Percentiles rank a stretch among this genome's conserved stretches.
Conservation (phyloP, 2,888 invertebrate species). For the Chaetogeoica ovagalla region DNA sequence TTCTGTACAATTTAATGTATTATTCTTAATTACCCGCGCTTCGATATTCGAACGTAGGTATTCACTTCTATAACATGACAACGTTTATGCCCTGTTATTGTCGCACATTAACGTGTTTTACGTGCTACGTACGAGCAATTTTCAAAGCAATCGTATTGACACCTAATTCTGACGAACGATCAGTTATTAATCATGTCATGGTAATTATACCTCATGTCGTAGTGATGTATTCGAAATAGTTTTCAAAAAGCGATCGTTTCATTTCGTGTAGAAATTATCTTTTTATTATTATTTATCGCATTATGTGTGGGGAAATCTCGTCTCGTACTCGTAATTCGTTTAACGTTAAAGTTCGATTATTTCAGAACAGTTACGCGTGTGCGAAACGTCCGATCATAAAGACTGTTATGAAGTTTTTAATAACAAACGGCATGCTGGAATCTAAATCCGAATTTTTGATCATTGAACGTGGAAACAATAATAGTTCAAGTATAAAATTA, state of each 20-base stretch:
- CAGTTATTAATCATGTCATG: conserved; percentile 21
- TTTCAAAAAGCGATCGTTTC: background rate
- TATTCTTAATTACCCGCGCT: too few species aligned
- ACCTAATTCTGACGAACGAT: conserved; percentile 12
- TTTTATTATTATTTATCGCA: too few species aligned
- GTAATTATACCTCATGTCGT: background rate
- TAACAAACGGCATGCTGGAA: conserved; percentile 17
- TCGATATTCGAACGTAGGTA: background rate
- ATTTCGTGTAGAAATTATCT: background rate
- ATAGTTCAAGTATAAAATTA: conserved; percentile 21
- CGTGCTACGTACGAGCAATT: conserved; percentile 19
- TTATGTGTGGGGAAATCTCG: background rate
- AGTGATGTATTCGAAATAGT: background rate
- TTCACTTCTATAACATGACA: background rate
- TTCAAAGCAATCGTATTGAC: conserved; percentile 13
- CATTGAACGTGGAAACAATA: background rate
- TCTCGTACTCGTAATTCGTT: background rate
- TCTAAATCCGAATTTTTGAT: background rate
- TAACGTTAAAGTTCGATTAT: background rate
- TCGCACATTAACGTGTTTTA: conserved; percentile 13
- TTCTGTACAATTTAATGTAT: too few species aligned
- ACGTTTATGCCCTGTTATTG: conserved; percentile 31
- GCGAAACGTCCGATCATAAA: background rate
- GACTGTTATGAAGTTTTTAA: conserved; percentile 4
- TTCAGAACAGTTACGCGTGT: background rate